Evolutionary conservation across 2,797 vertebrate genomes (phyloP).

Genomic region (Apodemus agrarius): DNA sequence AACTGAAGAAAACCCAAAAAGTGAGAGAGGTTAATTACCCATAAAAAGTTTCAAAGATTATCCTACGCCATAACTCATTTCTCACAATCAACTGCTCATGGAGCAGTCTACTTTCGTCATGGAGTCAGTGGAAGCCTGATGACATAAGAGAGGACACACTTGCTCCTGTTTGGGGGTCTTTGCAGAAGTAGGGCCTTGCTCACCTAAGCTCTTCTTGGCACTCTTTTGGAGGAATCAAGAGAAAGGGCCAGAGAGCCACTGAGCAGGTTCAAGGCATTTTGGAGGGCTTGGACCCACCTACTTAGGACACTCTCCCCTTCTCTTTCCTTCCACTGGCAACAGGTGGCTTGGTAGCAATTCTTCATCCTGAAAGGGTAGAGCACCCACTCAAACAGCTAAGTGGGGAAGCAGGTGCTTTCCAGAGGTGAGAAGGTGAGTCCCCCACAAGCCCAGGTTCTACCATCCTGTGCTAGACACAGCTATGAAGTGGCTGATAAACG

Average conservation of each 20-base stretch:
- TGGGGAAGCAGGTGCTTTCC: constrained; percentile 31
- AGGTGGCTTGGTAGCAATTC: constrained; percentile 77
- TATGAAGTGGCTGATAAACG: background rate
- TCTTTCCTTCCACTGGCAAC: constrained; percentile 80
- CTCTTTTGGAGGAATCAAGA: constrained; percentile 39
- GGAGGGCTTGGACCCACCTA: constrained; percentile 80
- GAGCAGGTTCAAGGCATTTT: constrained; percentile 52
- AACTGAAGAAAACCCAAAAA: constrained; percentile 88
- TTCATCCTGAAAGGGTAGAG: constrained; percentile 81
- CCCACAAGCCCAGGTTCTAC: constrained; percentile 44
- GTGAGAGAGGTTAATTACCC: constrained; percentile 28
- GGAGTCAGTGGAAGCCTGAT: constrained; percentile 31
- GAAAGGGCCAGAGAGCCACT: constrained; percentile 57
- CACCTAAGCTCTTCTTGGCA: constrained; percentile 66
- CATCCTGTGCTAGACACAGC: constrained; percentile 15
- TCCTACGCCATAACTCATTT: background rate
- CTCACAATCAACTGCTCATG: constrained; percentile 59
- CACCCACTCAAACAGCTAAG: constrained; percentile 82
- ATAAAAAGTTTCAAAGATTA: background rate
- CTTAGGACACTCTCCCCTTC: constrained; percentile 75
- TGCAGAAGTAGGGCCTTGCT: constrained; percentile 15
- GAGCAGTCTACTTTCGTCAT: constrained; percentile 60
- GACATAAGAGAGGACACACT: background rate
- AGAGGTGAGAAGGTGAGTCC: constrained; percentile 58
- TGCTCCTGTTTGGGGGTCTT: constrained; percentile 49